A percentile compares a stretch with the other conserved stretches of the same genome.
Conservation (phyloP, 2,797 vertebrate genomes). For the Scolopax rusticola region DNA sequence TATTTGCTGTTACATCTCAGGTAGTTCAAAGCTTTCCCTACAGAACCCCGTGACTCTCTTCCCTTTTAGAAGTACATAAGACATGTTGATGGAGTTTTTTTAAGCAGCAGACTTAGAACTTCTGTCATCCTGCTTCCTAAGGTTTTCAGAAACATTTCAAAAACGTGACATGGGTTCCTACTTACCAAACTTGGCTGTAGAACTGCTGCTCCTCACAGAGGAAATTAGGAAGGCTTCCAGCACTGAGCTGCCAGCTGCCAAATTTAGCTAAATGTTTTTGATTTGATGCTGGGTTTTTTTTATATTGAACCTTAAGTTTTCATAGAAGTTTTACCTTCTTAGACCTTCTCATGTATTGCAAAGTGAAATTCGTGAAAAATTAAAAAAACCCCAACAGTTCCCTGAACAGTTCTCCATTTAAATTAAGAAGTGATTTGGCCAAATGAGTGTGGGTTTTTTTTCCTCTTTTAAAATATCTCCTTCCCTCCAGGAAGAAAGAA, state of each 20-base stretch:
- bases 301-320: neutral
- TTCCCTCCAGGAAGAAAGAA: neutral
- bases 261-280: neutral
- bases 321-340: neutral
- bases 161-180: neutral
- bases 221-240: neutral
- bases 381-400: neutral
- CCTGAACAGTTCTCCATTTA: neutral
- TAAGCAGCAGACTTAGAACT: neutral
- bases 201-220: neutral
- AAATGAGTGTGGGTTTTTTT: fast-evolving
- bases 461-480: neutral
- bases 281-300: neutral
- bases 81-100: neutral
- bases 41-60: neutral
- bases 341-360: neutral
- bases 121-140: neutral
- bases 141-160: neutral
- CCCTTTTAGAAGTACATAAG: neutral
- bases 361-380: neutral
- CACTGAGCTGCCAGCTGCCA: neutral
- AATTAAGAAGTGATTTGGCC: neutral
- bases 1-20: neutral
- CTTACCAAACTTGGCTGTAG: neutral
- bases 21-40: neutral